Percentiles rank a stretch among this genome's conserved stretches.
Evolutionary conservation across 2,797 vertebrate species (phyloP).

Genomic region (Delichon dasypus): DNA sequence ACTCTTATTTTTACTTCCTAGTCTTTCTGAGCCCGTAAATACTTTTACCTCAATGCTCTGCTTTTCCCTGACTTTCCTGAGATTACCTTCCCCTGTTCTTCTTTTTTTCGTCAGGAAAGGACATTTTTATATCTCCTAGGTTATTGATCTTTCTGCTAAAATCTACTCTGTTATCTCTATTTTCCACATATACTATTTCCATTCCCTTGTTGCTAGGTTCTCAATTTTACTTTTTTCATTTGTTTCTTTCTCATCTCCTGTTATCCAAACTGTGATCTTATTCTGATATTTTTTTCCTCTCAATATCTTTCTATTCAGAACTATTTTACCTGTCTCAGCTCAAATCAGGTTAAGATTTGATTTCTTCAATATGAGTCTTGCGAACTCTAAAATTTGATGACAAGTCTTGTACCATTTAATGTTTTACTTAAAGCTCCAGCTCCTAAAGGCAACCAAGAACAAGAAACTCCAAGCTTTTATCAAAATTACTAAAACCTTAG

Average conservation of each 20-base stretch:
- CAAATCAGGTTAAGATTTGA: neutral
- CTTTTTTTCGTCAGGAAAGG: accelerated
- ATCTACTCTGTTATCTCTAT: neutral
- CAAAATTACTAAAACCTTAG: slow-evolving; percentile 25
- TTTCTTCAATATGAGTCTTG: neutral
- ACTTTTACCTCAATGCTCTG: neutral
- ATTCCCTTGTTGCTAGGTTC: neutral
- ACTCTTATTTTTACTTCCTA: neutral
- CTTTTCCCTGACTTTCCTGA: neutral
- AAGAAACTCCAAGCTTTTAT: slow-evolving; percentile 32
- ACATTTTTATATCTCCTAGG: neutral
- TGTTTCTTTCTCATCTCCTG: neutral
- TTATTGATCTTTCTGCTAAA: neutral
- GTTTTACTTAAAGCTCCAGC: slow-evolving; percentile 11
- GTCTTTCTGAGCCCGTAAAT: neutral
- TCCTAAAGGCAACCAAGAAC: slow-evolving; percentile 18
- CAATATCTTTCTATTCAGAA: neutral
- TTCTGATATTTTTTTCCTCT: neutral
- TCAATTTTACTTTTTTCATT: neutral
- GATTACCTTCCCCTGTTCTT: neutral
- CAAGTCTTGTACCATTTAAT: neutral
- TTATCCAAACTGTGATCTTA: neutral
- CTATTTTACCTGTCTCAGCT: neutral
- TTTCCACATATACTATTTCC: neutral
- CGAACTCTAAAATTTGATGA: neutral